phyloP scores from a whole-genome alignment of 2,888 invertebrate species.

The Zygaena filipendulae region DNA sequence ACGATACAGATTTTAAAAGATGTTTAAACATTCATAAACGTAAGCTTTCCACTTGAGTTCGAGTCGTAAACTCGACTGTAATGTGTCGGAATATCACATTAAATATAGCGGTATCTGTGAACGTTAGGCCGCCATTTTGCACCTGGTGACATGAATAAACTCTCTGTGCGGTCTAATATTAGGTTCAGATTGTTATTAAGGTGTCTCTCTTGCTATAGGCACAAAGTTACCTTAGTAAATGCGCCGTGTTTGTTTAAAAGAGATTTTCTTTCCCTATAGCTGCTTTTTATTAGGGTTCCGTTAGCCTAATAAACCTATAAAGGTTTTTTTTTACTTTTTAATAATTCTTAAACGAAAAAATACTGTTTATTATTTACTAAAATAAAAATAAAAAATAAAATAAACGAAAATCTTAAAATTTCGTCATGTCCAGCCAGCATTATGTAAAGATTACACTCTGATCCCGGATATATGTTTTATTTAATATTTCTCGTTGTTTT shows the following conservation, averaged over 20 bases:
- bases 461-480: no score
- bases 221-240: conserved; percentile 22
- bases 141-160: conserved; percentile 58
- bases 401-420: no score
- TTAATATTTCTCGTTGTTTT: no score
- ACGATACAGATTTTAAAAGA: conserved; percentile 51
- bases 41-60: conserved; percentile 48
- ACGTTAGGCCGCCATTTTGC: conserved; percentile 47
- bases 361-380: no score
- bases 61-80: conserved; percentile 57
- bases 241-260: conserved; percentile 25
- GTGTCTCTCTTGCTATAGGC: conserved; percentile 17
- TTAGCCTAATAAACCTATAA: no score
- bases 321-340: no score
- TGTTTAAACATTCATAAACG: conserved; percentile 60
- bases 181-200: conserved; percentile 43
- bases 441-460: no score
- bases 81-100: conserved; percentile 35
- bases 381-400: no score
- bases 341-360: no score
- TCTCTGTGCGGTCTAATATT: conserved; percentile 49
- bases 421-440: no score
- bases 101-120: conserved; percentile 30
- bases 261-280: no score
- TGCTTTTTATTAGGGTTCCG: no score